phyloP scores from a whole-genome alignment of 2,888 invertebrate genomes.

The Smittia sp. region DNA sequence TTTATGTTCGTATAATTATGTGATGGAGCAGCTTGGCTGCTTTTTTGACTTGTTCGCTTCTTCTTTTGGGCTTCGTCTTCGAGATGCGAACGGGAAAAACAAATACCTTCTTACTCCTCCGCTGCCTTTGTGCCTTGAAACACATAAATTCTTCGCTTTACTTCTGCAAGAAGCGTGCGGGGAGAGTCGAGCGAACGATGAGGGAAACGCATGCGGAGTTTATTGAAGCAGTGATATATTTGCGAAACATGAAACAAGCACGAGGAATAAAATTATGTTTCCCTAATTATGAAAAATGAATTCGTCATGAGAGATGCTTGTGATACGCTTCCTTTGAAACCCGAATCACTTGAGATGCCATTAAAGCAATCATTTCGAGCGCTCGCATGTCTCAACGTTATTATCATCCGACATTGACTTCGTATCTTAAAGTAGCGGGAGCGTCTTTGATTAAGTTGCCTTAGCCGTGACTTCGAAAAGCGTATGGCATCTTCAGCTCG shows the following conservation, averaged over 20 bases:
- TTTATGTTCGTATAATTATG: conserved; percentile 6
- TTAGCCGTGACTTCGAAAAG: background rate
- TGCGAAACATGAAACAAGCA: conserved; percentile 11
- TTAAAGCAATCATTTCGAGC: no score
- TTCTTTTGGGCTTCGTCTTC: background rate
- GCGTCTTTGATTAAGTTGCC: background rate
- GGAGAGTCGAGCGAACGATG: background rate
- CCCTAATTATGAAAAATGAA: conserved; percentile 24
- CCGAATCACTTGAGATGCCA: no score
- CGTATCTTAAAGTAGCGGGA: background rate
- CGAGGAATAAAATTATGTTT: background rate
- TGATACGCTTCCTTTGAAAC: no score
- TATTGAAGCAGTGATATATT: background rate
- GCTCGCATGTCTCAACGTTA: background rate
- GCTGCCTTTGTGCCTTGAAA: background rate
- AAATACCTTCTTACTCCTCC: background rate
- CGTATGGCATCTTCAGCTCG: background rate
- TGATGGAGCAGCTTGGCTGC: background rate
- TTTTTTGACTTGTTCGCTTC: background rate
- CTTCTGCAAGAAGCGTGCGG: background rate
- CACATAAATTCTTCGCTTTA: background rate
- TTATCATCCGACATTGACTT: background rate
- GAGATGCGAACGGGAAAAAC: background rate
- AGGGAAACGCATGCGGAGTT: conserved; percentile 12
- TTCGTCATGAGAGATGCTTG: background rate